Evolutionary conservation across 2,113 vertebrate genomes (phyloP).

Genomic region (Microtus pennsylvanicus): DNA sequence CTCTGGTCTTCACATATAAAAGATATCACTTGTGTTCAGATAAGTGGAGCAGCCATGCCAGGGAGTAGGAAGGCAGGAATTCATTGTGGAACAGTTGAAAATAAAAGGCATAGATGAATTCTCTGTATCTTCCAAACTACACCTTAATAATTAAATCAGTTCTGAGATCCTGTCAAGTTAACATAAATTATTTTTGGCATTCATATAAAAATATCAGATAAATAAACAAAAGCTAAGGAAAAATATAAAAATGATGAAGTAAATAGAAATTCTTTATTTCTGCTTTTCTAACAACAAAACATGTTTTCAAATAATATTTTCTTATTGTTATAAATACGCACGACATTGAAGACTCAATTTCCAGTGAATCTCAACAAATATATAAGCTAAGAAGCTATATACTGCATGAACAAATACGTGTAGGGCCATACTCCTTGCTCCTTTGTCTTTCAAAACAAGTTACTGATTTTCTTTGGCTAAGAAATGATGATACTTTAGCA

Average conservation of each 20-base stretch:
- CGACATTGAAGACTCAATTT: background rate
- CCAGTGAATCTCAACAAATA: slow-evolving; percentile 28
- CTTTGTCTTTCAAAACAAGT: background rate
- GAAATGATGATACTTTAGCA: background rate
- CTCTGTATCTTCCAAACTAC: background rate
- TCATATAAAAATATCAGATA: background rate
- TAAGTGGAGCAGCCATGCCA: background rate
- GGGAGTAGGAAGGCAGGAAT: background rate
- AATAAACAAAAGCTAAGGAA: background rate
- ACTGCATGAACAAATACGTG: background rate
- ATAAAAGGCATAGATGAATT: slow-evolving; percentile 15
- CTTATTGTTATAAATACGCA: slow-evolving; percentile 1
- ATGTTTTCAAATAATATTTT: background rate
- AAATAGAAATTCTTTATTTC: slow-evolving; percentile 7
- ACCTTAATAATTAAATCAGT: slow-evolving; percentile 65
- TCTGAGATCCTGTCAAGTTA: slow-evolving; percentile 21
- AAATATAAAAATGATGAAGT: background rate
- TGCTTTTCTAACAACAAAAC: background rate
- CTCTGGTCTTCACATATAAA: slow-evolving; percentile 62
- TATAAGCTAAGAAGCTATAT: background rate
- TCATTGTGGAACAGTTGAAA: slow-evolving; percentile 40
- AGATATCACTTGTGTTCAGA: slow-evolving; percentile 54
- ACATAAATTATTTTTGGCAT: slow-evolving; percentile 45
- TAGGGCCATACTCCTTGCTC: background rate
- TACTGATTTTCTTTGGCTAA: background rate